phyloP scores from a whole-genome alignment of 2,113 vertebrate species.

The Pachypanchax playfairii region DNA sequence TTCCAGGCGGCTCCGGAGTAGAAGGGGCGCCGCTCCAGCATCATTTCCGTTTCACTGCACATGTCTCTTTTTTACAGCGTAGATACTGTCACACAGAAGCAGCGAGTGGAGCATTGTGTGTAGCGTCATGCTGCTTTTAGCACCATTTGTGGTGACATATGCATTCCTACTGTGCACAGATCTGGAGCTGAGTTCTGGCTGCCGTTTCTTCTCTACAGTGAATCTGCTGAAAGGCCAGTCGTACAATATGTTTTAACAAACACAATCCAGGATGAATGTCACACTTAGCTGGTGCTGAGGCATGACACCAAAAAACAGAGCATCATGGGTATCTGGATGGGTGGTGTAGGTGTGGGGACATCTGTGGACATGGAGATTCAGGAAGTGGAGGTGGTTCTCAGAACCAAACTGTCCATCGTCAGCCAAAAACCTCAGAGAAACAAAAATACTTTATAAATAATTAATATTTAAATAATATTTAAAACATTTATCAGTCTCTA shows the following conservation, averaged over 20 bases:
- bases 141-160: constrained; percentile 35
- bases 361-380: constrained; percentile 12
- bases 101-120: constrained; percentile 1
- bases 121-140: constrained; percentile 25
- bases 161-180: constrained; percentile 35
- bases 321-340: constrained; percentile 22
- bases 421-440: constrained; percentile 4
- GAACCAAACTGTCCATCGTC: neutral
- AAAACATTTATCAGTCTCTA: too few species aligned
- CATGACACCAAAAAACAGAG: constrained; percentile 4
- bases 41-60: constrained; percentile 37
- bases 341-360: constrained; percentile 8
- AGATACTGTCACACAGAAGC: constrained; percentile 11
- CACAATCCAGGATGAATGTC: neutral
- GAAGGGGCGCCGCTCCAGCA: constrained; percentile 9
- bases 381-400: constrained; percentile 8
- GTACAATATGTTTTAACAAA: constrained; percentile 43
- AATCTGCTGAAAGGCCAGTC: constrained; percentile 30
- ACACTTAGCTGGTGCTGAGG: constrained; percentile 1
- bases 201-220: constrained; percentile 24
- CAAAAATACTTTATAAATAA: neutral
- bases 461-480: too few species aligned
- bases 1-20: constrained; percentile 37
- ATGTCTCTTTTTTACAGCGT: constrained; percentile 15
- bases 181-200: constrained; percentile 36